Evolutionary conservation across 1,140 invertebrate species (phyloP).

Genomic region (Homalodisca vitripennis): DNA sequence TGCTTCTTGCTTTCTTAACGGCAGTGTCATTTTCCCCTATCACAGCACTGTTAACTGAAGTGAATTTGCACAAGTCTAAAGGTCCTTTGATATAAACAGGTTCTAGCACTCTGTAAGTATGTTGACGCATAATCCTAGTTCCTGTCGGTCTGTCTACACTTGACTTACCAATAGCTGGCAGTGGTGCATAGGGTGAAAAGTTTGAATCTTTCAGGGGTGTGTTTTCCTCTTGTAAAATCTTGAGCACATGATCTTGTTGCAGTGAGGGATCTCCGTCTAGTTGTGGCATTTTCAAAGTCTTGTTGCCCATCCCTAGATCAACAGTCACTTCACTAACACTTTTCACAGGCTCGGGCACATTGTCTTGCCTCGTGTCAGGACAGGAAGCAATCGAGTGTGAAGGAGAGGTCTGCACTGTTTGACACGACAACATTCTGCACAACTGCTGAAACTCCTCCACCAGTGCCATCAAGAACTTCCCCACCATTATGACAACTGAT

Average conservation of each 20-base stretch:
- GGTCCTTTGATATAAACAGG: background rate
- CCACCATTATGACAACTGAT: background rate
- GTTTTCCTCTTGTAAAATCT: background rate
- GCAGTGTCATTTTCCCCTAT: no score
- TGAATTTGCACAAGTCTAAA: background rate
- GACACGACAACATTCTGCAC: background rate
- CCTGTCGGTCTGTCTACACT: background rate
- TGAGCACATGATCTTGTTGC: background rate
- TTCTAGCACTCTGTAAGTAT: background rate
- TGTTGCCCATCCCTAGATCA: background rate
- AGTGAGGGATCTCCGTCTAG: background rate
- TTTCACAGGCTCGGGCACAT: background rate
- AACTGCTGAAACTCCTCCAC: background rate
- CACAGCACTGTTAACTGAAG: background rate
- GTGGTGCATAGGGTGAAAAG: background rate
- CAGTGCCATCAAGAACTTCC: background rate
- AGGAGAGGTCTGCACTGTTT: background rate
- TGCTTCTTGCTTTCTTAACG: no score
- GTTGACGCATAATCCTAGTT: background rate
- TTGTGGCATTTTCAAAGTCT: background rate
- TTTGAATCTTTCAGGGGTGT: background rate
- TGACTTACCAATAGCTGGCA: background rate
- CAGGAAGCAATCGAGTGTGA: no score
- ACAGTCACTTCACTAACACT: background rate
- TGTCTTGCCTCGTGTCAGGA: background rate